phyloP scores from a whole-genome alignment of 2,113 vertebrate genomes.

The Silurus glanis region DNA sequence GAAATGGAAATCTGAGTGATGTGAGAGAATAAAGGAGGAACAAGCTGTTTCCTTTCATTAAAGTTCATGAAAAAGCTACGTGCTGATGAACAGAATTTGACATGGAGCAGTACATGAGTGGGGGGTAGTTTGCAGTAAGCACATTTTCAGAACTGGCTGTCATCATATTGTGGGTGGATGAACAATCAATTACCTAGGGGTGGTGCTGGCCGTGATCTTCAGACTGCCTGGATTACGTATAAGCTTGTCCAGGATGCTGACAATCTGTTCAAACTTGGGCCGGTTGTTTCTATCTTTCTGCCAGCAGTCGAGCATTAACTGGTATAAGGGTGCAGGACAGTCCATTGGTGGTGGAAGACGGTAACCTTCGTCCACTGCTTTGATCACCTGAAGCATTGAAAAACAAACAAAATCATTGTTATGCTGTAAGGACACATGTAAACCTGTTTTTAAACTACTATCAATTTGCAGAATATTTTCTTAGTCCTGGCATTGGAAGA shows the following conservation, averaged over 20 bases:
- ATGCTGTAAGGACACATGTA: not conserved
- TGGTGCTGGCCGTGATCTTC: slow-evolving; percentile 92
- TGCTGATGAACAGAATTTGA: slow-evolving; percentile 37
- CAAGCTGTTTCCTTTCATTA: slow-evolving; percentile 44
- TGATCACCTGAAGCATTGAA: slow-evolving; percentile 83
- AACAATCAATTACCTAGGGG: slow-evolving; percentile 80
- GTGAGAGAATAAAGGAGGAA: slow-evolving; percentile 21
- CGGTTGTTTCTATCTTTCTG: slow-evolving; percentile 98
- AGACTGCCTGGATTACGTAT: slow-evolving; percentile 95
- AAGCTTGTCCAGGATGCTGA: slow-evolving; percentile 97
- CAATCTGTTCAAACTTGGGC: slow-evolving; percentile 97
- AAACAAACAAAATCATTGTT: not conserved
- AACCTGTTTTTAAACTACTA: slow-evolving; percentile 17
- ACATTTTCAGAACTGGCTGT: not conserved
- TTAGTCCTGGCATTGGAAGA: not conserved
- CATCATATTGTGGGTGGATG: slow-evolving; percentile 7
- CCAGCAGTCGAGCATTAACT: slow-evolving; percentile 99
- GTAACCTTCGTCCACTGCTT: slow-evolving; percentile 97
- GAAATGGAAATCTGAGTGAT: slow-evolving; percentile 33
- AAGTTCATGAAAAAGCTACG: slow-evolving; percentile 6
- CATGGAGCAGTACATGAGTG: slow-evolving; percentile 11
- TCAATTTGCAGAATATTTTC: slow-evolving; percentile 17
- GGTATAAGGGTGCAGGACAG: slow-evolving; percentile 94
- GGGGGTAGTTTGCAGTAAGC: slow-evolving; percentile 34
- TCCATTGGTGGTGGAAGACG: slow-evolving; percentile 97